Evolutionary conservation across 2,888 invertebrate genomes (phyloP).

Genomic region (Arctia plantaginis): DNA sequence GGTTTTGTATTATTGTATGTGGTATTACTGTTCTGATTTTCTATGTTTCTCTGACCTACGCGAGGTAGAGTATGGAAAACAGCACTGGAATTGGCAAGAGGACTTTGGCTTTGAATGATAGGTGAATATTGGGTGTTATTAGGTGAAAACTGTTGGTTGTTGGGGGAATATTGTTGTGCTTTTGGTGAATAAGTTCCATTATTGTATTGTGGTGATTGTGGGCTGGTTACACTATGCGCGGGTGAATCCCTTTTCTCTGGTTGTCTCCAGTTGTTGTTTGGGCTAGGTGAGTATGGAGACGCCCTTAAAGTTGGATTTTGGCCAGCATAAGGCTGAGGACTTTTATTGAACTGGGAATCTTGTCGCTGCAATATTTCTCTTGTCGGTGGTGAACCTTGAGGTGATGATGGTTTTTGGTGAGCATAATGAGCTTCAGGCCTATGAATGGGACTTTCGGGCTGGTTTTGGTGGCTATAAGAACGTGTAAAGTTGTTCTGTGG

Average conservation of each 20-base stretch:
- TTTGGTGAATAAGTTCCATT: slow-evolving; percentile 64
- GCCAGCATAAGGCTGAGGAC: slow-evolving; percentile 79
- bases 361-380: slow-evolving; percentile 79
- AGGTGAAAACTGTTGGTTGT: slow-evolving; percentile 63
- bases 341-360: slow-evolving; percentile 84
- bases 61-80: slow-evolving; percentile 77
- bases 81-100: slow-evolving; percentile 61
- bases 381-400: slow-evolving; percentile 73
- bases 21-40: slow-evolving; percentile 64
- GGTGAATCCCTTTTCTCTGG: slow-evolving; percentile 81
- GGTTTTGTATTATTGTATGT: slow-evolving; percentile 67
- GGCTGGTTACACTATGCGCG: slow-evolving; percentile 56
- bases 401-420: slow-evolving; percentile 72
- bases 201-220: slow-evolving; percentile 51
- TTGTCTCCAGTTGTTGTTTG: slow-evolving; percentile 82
- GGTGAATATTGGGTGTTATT: slow-evolving; percentile 64
- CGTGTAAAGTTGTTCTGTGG: slow-evolving; percentile 70
- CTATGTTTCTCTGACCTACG: slow-evolving; percentile 69
- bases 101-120: slow-evolving; percentile 64
- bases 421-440: slow-evolving; percentile 83
- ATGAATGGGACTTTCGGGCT: slow-evolving; percentile 80
- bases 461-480: slow-evolving; percentile 61
- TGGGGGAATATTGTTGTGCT: slow-evolving; percentile 68
- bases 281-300: slow-evolving; percentile 75
- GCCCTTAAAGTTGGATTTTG: slow-evolving; percentile 71